Percentiles rank a stretch among this genome's conserved stretches.
These are phyloP conservation scores for Parotia lawesii DNA, from an alignment of 2,113 vertebrate species.

Conservation along the genomic window DNA sequence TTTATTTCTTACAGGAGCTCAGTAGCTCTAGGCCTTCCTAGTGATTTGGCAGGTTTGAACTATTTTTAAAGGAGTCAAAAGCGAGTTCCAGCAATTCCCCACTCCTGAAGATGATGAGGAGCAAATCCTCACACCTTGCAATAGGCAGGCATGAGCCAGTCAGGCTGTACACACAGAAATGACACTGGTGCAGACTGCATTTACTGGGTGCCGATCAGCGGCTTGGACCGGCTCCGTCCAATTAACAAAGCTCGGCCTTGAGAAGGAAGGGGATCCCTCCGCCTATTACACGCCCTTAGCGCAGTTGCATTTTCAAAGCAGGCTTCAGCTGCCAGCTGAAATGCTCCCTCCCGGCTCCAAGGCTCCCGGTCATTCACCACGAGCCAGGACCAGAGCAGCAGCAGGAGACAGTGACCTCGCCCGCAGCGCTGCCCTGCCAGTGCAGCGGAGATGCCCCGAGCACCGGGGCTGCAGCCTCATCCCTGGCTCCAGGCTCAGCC, in stretches of 20 bases:
- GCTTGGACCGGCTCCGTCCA: not conserved
- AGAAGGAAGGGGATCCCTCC: not conserved
- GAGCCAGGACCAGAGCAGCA: not conserved
- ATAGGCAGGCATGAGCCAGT: not conserved
- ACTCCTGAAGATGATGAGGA: not conserved
- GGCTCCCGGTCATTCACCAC: rapidly evolving
- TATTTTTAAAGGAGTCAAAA: not conserved
- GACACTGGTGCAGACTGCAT: rapidly evolving
- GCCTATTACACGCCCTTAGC: not conserved
- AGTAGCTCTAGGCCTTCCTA: not conserved
- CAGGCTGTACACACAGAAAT: not conserved
- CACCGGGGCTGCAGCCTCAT: not conserved
- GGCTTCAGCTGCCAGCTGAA: not conserved
- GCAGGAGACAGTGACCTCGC: not conserved
- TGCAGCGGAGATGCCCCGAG: not conserved
- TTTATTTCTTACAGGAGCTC: not conserved
- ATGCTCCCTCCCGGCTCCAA: not conserved
- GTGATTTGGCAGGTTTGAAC: not conserved
- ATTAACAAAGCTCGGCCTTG: not conserved
- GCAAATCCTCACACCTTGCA: not conserved
- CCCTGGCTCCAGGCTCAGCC: not conserved
- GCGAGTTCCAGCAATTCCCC: not conserved
- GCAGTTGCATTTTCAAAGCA: not conserved
- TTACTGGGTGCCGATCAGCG: not conserved
- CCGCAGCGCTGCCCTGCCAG: rapidly evolving